Evolutionary conservation across 2,797 vertebrate species (phyloP).

Genomic region (Poeciliopsis infans): DNA sequence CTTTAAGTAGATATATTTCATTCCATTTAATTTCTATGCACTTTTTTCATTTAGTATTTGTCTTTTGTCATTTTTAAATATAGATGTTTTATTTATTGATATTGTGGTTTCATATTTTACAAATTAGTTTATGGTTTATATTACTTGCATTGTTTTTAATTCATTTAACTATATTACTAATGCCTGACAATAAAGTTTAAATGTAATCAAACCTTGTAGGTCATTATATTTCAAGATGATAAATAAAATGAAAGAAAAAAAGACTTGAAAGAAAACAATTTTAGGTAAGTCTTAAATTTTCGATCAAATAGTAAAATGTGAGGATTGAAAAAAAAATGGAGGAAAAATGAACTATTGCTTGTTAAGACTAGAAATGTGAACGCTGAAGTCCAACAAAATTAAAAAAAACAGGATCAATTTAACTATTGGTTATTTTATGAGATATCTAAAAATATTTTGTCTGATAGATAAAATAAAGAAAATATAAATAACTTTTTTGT

Average conservation of each 20-base stretch:
- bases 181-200: neutral
- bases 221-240: neutral
- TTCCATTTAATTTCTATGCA: neutral
- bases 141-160: neutral
- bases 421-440: neutral
- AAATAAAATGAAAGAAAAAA: neutral
- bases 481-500: neutral
- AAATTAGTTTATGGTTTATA: neutral
- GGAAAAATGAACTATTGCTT: neutral
- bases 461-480: neutral
- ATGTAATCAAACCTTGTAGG: neutral
- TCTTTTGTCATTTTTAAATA: neutral
- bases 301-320: neutral
- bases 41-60: neutral
- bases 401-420: neutral
- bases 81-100: neutral
- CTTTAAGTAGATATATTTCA: neutral
- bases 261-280: neutral
- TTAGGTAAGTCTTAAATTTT: neutral
- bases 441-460: neutral
- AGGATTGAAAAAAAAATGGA: neutral
- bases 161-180: neutral
- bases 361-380: neutral
- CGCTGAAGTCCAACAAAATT: neutral
- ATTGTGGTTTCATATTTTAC: neutral